Evolutionary conservation across 1,140 invertebrate genomes (phyloP), one percentile per base, ranked within the genome.

Genomic region (Drosophila tsacasi): DNA sequence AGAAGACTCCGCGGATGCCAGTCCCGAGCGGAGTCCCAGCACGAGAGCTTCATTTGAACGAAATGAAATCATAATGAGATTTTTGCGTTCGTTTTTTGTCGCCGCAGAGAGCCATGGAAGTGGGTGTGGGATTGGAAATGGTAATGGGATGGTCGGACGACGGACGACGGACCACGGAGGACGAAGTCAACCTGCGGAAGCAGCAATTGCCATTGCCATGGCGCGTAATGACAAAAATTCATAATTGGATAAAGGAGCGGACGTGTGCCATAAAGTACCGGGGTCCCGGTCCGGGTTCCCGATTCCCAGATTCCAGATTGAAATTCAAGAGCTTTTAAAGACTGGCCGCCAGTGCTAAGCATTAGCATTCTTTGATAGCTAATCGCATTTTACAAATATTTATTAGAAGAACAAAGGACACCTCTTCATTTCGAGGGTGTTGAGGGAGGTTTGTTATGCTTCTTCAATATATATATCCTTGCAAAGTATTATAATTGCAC

Each of bases 21-120:
- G 49, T 50, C 39, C 64, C 30, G 30, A 55, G 35, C 49, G 23
- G 46, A 80, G 77, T 81, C 89, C 79, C 85, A 76, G 79, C 79
- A 75, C 81, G 72, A 91, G 75, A 63, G 81, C 82, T 91, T 90
- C 85, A 90, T 90, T 90, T 90, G 81, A 91, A 79, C 89, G 84
- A 91, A 91, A 91, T 91, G 89, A 91, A 91, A 91, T 91, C 89
- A 91, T 91, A 91, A 91, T 91, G 89, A 91, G 89, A 91, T 91
- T 91, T 89, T 89, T 86, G 83, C 83, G 85, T 90, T 89, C 74
- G 77, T 83, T 82, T 86, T 86, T 79, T 79, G 68, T 75, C 73
- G 72, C 76, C 72, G 67, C 79, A 78, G 42, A 77, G 19, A 30
- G 55, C n/a, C n/a, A 42, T 8, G 30, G 27, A n/a, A 35, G 35